Evolutionary conservation across 2,797 vertebrate species (phyloP).

Genomic region (Meriones psammophilus): DNA sequence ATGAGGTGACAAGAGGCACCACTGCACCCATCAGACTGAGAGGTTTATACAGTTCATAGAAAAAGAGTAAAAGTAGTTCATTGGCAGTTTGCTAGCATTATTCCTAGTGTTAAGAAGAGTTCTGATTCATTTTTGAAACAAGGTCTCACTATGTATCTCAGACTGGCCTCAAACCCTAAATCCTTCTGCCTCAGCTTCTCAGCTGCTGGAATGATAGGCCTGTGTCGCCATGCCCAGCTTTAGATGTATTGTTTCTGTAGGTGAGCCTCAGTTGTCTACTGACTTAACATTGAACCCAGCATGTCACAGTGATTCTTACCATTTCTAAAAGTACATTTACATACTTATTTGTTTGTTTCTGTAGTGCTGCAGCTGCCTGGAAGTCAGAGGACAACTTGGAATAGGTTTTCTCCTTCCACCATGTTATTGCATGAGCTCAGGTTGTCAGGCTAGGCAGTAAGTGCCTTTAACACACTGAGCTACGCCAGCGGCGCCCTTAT

Average conservation of each 20-base stretch:
- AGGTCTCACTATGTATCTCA: background rate
- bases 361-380: background rate
- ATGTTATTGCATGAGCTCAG: background rate
- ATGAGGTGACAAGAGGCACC: slow-evolving; percentile 50
- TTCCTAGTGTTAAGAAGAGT: slow-evolving; percentile 47
- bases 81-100: slow-evolving; percentile 73
- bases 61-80: slow-evolving; percentile 79
- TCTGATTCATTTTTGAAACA: background rate
- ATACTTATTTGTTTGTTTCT: background rate
- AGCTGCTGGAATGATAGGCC: background rate
- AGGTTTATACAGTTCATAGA: slow-evolving; percentile 56
- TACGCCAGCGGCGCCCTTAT: background rate
- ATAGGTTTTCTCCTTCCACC: background rate
- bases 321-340: background rate
- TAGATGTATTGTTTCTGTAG: background rate
- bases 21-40: background rate
- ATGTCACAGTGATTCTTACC: background rate
- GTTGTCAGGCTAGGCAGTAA: background rate
- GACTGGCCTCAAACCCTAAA: background rate
- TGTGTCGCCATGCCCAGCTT: background rate
- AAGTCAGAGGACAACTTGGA: background rate
- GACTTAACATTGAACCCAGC: background rate
- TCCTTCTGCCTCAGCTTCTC: background rate
- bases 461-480: background rate
- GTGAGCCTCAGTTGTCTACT: background rate